A percentile compares a stretch with the other conserved stretches of the same genome.
phyloP scores from a whole-genome alignment of 2,113 vertebrate genomes.

The Hoplias malabaricus region DNA sequence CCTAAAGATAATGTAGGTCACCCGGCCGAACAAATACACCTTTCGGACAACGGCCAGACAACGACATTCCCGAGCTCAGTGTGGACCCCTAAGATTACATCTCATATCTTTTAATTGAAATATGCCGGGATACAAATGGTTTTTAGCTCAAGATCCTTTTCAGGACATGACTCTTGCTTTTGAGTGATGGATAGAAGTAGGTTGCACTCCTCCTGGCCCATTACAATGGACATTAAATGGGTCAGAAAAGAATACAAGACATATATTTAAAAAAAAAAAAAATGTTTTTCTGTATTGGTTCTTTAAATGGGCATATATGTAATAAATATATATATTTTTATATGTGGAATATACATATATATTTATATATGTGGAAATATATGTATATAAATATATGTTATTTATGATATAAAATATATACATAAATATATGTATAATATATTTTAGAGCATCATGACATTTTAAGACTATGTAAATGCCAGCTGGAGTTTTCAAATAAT shows the following conservation, averaged over 20 bases:
- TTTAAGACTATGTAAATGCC: too few species aligned
- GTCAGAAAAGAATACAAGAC: constrained; percentile 5
- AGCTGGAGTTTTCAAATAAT: too few species aligned
- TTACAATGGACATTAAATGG: constrained; percentile 3
- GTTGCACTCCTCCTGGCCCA: constrained; percentile 32
- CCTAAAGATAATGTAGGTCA: constrained; percentile 20
- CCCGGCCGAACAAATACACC: not conserved
- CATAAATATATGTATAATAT: too few species aligned
- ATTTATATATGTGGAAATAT: too few species aligned
- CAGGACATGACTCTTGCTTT: not conserved
- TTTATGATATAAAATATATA: too few species aligned
- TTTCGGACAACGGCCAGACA: not conserved
- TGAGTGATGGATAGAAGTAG: constrained; percentile 25
- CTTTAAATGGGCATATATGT: too few species aligned
- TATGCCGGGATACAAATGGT: not conserved
- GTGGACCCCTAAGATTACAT: not conserved
- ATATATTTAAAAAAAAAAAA: too few species aligned
- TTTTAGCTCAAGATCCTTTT: constrained; percentile 13
- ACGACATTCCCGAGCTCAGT: constrained; percentile 7
- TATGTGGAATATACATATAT: too few species aligned
- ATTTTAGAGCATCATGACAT: too few species aligned
- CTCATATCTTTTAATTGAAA: constrained; percentile 21
- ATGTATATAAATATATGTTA: too few species aligned
- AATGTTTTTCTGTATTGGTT: too few species aligned
- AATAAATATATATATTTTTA: too few species aligned